Evolutionary conservation across 2,888 invertebrate genomes (phyloP), one percentile per base, ranked within the genome.

Genomic region (Temnothorax ravouxi): DNA sequence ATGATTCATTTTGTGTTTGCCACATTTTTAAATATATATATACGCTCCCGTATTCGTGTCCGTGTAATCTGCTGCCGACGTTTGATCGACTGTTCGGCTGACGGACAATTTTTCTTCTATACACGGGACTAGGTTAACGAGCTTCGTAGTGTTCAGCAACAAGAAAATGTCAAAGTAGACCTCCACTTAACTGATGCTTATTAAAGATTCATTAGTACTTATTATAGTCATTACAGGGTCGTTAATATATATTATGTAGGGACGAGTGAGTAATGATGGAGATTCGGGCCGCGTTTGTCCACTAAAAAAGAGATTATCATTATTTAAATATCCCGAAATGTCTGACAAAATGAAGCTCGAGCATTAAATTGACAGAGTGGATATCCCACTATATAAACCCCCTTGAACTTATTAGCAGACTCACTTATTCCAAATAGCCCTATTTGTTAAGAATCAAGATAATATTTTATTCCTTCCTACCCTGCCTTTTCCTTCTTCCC

Each of bases 1-100:
- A 79, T 59, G 79, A 79, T 79, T 79, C 79, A 79, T 79, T 71
- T 79, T 71, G 71, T 71, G 71, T 71, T 71, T 59, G 71, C 47
- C 71, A 71, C 71, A 79, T 79, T 79, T 79, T 79, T 71, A 71
- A 79, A 79, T 71, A 79, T 9, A 79, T n/a, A n/a, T 79, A 79
- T 11, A 9, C 44, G 47, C 59, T 18, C 11, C 21, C 47, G 29
- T 56, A 34, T 56, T 69, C 69, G 56, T 38, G 25, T 52, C 69
- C 69, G 38, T 21, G 44, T 79, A 79, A 79, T 71, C 79, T 59
- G 71, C 47, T 38, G 21, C 13, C 79, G 71, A 71, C 79, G 71
- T 79, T 79, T 79, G 79, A 79, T 79, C 71, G 79, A 79, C 79
- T 50, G 47, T 71, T 79, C 21, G 18, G 18, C 44, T 59, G 69